phyloP scores from a whole-genome alignment of 2,888 invertebrate genomes.

The Agrotis puta region DNA sequence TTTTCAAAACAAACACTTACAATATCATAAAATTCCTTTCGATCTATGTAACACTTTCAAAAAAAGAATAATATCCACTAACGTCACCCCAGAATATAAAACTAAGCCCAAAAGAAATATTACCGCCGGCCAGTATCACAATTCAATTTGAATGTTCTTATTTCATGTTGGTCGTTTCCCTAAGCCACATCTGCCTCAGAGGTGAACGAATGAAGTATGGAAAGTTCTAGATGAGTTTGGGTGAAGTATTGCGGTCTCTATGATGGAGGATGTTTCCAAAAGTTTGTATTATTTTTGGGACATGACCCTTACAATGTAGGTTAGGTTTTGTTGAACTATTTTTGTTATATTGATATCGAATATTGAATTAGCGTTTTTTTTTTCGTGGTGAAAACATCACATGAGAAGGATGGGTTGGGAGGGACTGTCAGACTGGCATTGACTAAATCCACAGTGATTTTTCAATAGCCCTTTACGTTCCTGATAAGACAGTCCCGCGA shows the following conservation, averaged over 20 bases:
- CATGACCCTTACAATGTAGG: background rate
- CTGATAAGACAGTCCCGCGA: no score
- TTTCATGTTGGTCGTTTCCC: conserved; percentile 19
- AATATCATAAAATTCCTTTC: no score
- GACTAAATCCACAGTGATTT: no score
- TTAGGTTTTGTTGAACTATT: background rate
- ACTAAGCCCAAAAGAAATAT: conserved; percentile 58
- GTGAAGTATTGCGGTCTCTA: conserved; percentile 5
- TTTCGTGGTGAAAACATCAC: no score
- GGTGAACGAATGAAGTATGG: conserved; percentile 15
- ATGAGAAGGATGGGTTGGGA: no score
- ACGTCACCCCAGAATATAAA: background rate
- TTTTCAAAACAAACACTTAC: no score
- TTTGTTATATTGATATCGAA: background rate
- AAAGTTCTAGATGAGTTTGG: conserved; percentile 15
- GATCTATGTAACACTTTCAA: no score
- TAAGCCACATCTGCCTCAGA: conserved; percentile 19
- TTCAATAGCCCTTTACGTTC: no score
- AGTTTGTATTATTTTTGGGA: conserved; percentile 24
- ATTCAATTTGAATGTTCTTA: conserved; percentile 71
- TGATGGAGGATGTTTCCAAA: conserved; percentile 12
- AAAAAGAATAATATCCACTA: no score
- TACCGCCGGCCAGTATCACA: conserved; percentile 57
- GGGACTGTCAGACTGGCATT: no score
- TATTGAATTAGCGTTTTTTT: background rate